Conservation (phyloP, 2,888 invertebrate genomes). For the Alentia gelatinosa region DNA sequence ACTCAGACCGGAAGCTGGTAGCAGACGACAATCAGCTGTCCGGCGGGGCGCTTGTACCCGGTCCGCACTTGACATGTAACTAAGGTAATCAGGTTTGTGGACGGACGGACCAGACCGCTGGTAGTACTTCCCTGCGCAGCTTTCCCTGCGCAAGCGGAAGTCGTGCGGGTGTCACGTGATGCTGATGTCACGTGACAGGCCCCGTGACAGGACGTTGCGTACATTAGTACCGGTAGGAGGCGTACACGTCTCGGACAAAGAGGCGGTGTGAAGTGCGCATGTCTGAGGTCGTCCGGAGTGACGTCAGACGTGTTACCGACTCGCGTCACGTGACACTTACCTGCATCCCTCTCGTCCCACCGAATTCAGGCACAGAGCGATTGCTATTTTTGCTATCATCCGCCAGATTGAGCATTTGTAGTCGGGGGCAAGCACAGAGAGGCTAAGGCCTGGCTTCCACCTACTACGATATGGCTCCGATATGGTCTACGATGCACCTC, state of each 20-base stretch:
- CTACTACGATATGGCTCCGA: no score
- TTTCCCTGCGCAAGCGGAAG: background rate
- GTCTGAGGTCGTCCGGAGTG: no score
- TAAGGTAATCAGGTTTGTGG: slow-evolving; percentile 25
- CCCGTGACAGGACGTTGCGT: background rate
- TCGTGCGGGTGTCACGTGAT: background rate
- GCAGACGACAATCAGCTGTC: background rate
- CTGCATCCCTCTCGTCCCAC: no score
- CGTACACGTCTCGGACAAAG: background rate
- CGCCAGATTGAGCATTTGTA: no score
- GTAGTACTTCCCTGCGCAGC: background rate
- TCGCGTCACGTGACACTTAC: no score
- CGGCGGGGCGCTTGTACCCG: background rate
- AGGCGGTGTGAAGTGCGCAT: background rate
- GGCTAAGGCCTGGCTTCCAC: no score
- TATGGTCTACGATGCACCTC: no score
- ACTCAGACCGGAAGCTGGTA: background rate
- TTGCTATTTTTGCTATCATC: no score
- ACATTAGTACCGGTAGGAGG: background rate
- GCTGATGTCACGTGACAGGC: slow-evolving; percentile 26
- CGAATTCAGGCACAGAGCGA: no score
- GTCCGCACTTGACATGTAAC: background rate
- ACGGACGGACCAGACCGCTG: background rate
- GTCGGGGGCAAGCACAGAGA: no score
- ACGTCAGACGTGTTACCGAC: no score